phyloP scores from a whole-genome alignment of 2,113 vertebrate genomes.

The Tursiops truncatus region DNA sequence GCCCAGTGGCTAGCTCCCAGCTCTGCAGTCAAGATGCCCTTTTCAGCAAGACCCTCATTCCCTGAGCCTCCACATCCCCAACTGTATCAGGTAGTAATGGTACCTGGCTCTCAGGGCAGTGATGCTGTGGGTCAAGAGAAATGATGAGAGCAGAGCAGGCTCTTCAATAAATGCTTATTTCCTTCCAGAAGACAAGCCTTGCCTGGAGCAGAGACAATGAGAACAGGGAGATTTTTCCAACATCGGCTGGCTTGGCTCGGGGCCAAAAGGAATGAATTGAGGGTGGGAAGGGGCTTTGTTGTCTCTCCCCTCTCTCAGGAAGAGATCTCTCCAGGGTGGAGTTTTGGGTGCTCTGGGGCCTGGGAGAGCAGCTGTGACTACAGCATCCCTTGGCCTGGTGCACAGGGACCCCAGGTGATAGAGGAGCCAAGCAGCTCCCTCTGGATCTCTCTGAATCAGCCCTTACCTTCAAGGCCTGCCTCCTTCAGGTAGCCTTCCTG shows the following conservation, averaged over 20 bases:
- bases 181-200: neutral
- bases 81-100: neutral
- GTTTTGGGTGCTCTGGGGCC: neutral
- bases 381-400: neutral
- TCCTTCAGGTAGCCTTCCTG: neutral
- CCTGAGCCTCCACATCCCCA: neutral
- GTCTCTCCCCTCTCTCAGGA: neutral
- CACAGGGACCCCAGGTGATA: neutral
- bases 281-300: neutral
- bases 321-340: neutral
- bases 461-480: neutral
- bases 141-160: neutral
- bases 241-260: neutral
- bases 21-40: neutral
- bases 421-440: neutral
- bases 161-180: neutral
- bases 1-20: neutral
- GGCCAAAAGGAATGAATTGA: accelerated
- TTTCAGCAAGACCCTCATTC: neutral
- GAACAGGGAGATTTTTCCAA: neutral
- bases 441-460: neutral
- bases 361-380: neutral
- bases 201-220: neutral
- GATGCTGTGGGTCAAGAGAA: neutral
- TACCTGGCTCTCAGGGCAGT: neutral